Percentiles rank a stretch among this genome's conserved stretches.
Evolutionary conservation across 2,797 vertebrate genomes (phyloP).

Genomic region (Lepus townsendii): DNA sequence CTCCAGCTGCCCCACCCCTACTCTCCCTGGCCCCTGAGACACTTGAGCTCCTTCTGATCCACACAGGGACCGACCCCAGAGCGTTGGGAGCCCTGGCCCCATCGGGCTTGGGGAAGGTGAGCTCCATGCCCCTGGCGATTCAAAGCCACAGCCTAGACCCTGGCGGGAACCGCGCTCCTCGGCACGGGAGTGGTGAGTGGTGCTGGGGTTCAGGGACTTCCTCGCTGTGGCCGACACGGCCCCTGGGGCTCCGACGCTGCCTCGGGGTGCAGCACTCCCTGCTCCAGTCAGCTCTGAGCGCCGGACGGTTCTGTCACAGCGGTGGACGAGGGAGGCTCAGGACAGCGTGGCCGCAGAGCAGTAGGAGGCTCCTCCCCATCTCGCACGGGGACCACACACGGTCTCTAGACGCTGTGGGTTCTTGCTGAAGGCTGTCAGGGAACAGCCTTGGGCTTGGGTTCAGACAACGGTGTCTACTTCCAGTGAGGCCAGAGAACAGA

Average conservation of each 20-base stretch:
- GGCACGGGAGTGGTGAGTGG: rapidly evolving
- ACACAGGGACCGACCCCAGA: neutral
- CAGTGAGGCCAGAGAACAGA: neutral
- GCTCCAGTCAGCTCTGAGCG: neutral
- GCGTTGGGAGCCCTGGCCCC: neutral
- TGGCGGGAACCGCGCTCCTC: neutral
- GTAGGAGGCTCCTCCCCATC: rapidly evolving
- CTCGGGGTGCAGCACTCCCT: rapidly evolving
- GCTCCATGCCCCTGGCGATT: neutral
- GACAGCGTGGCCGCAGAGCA: neutral
- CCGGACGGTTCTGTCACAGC: rapidly evolving
- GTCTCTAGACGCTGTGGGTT: neutral
- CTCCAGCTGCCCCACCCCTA: rapidly evolving
- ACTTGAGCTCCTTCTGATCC: neutral
- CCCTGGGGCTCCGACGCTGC: neutral
- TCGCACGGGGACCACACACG: neutral
- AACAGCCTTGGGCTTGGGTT: neutral
- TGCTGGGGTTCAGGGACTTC: too few species aligned
- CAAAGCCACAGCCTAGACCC: too few species aligned
- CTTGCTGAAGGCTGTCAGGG: neutral
- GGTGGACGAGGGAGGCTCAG: rapidly evolving
- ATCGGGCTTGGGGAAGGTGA: neutral
- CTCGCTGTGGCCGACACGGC: rapidly evolving
- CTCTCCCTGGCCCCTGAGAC: neutral
- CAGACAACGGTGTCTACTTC: neutral